These are phyloP conservation scores for Tympanoctomys barrerae DNA, from an alignment of 2,797 vertebrate genomes.

Conservation along the genomic window DNA sequence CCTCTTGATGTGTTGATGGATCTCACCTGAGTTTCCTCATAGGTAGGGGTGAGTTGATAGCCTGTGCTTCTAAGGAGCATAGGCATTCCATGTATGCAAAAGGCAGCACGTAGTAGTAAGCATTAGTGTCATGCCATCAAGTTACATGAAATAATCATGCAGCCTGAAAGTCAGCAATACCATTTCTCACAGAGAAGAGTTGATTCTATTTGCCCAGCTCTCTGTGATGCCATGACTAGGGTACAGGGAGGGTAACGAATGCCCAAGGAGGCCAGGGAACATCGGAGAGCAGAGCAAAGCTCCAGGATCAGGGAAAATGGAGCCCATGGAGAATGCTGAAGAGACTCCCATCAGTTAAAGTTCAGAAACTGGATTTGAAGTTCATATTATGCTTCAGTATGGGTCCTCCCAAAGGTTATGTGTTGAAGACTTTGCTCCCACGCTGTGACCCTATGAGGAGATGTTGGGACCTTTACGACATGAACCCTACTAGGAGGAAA, in stretches of 20 bases:
- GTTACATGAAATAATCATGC: neutral
- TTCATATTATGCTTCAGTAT: neutral
- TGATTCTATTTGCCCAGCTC: neutral
- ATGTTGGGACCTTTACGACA: neutral
- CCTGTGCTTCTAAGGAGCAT: neutral
- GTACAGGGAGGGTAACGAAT: too few species aligned
- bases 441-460: neutral
- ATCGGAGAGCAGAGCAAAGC: neutral
- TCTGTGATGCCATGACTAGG: neutral
- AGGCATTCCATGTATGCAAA: neutral
- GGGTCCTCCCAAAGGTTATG: too few species aligned
- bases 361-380: neutral
- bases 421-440: neutral
- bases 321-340: too few species aligned
- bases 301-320: fast-evolving
- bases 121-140: fast-evolving
- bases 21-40: neutral
- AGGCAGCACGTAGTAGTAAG: neutral
- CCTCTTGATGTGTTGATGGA: neutral
- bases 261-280: fast-evolving
- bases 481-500: too few species aligned
- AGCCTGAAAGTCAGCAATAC: fast-evolving
- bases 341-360: too few species aligned
- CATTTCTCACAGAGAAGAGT: neutral
- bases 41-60: neutral